These are phyloP conservation scores for Halcyon malimbica DNA, from an alignment of 2,113 vertebrate species.

Conservation along the genomic window DNA sequence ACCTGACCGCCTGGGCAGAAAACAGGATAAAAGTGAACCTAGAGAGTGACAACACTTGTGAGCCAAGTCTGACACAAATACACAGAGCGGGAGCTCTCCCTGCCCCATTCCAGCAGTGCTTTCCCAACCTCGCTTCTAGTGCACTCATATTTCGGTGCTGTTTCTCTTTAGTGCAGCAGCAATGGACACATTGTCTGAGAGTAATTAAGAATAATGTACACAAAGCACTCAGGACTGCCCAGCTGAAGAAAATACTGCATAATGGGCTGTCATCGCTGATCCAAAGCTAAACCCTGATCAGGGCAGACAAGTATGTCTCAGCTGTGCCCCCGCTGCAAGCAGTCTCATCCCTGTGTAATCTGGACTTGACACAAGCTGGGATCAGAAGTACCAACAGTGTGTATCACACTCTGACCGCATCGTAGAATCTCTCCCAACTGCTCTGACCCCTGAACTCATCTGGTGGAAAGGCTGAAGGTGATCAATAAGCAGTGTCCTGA, in stretches of 20 bases:
- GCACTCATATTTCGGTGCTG: neutral
- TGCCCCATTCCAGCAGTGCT: neutral
- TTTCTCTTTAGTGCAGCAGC: neutral
- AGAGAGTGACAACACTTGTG: neutral
- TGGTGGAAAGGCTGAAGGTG: neutral
- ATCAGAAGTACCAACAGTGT: neutral
- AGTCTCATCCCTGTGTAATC: neutral
- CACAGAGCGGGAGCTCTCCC: neutral
- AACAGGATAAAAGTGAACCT: neutral
- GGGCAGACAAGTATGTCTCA: neutral
- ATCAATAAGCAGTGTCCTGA: neutral
- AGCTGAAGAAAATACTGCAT: neutral
- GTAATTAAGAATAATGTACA: neutral
- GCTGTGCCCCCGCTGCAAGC: neutral
- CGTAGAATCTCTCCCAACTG: neutral
- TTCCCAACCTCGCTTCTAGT: neutral
- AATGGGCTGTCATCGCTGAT: neutral
- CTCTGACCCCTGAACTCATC: neutral
- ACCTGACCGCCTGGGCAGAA: neutral
- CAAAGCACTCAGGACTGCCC: neutral
- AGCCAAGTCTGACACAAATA: neutral
- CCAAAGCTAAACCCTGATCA: neutral
- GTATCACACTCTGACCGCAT: fast-evolving
- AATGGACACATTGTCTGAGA: neutral
- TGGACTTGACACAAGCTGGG: neutral